Percentiles rank a stretch among this genome's conserved stretches.
Conservation (phyloP, 2,888 invertebrate species). For the Masnerella sp. region DNA sequence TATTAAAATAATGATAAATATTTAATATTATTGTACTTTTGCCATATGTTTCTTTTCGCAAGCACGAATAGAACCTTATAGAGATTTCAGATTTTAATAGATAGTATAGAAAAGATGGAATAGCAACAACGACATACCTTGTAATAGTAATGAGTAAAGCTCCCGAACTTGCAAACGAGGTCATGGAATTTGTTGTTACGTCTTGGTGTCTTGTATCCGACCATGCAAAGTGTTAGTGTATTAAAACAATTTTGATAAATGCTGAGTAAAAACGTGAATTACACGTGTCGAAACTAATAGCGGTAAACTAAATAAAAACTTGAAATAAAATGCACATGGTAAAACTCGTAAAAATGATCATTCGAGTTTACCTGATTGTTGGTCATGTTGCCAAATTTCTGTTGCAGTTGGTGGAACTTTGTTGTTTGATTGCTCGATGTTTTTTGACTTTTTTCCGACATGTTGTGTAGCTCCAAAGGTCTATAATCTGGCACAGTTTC, state of each 20-base stretch:
- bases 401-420: constrained; percentile 89
- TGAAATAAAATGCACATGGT: constrained; percentile 1
- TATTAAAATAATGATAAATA: too few species aligned
- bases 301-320: not conserved
- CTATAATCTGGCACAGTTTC: constrained; percentile 93
- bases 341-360: not conserved
- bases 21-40: too few species aligned
- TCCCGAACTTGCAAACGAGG: constrained; percentile 73
- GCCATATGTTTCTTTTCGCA: too few species aligned
- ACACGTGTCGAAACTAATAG: constrained; percentile 2
- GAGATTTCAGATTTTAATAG: too few species aligned
- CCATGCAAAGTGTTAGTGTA: constrained; percentile 74
- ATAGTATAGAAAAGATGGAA: constrained; percentile 34
- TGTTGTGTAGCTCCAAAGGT: constrained; percentile 82
- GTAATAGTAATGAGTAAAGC: constrained; percentile 66
- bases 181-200: constrained; percentile 73
- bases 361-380: constrained; percentile 68
- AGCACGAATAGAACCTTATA: too few species aligned
- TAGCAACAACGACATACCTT: constrained; percentile 68
- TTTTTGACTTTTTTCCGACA: constrained; percentile 85
- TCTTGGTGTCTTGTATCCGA: constrained; percentile 72
- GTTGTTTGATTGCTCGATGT: constrained; percentile 88
- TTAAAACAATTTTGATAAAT: constrained; percentile 62
- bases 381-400: constrained; percentile 84
- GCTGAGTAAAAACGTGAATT: constrained; percentile 9